A percentile compares a stretch with the other conserved stretches of the same genome.
Conservation (phyloP, 2,113 vertebrate species). For the Glareola pratincola region DNA sequence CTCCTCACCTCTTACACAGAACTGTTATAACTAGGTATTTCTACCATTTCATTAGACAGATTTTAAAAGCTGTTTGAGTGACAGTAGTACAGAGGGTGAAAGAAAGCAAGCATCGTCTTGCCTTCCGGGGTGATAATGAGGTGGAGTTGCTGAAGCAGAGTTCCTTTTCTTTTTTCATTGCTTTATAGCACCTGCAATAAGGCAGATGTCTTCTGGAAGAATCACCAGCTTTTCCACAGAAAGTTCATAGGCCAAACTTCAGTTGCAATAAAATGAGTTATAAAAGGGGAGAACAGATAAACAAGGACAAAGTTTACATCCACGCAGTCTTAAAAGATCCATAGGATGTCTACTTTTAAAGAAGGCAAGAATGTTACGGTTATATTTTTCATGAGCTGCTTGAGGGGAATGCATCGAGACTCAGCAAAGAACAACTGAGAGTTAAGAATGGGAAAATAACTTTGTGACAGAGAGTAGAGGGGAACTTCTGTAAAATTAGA, state of each 20-base stretch:
- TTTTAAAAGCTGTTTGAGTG: not conserved
- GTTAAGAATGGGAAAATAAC: not conserved
- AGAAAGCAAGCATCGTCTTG: not conserved
- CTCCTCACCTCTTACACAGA: not conserved
- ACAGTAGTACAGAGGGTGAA: not conserved
- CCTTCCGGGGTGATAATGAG: not conserved
- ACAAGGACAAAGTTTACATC: not conserved
- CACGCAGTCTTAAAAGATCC: not conserved
- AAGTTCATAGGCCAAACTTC: not conserved
- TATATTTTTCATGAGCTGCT: not conserved
- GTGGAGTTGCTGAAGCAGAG: not conserved
- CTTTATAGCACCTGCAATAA: not conserved
- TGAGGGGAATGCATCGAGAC: not conserved
- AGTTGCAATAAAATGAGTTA: not conserved
- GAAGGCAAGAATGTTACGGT: not conserved
- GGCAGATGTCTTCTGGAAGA: not conserved
- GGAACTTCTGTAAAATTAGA: not conserved
- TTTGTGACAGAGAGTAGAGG: not conserved
- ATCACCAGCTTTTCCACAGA: not conserved
- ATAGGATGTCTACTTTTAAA: not conserved
- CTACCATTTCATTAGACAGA: not conserved
- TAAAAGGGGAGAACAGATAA: not conserved
- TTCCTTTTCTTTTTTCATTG: not conserved
- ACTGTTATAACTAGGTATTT: not conserved
- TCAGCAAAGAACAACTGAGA: not conserved